Evolutionary conservation across 2,888 invertebrate genomes (phyloP), one percentile per base, ranked within the genome.

Genomic region (Netelia fuscicornis): DNA sequence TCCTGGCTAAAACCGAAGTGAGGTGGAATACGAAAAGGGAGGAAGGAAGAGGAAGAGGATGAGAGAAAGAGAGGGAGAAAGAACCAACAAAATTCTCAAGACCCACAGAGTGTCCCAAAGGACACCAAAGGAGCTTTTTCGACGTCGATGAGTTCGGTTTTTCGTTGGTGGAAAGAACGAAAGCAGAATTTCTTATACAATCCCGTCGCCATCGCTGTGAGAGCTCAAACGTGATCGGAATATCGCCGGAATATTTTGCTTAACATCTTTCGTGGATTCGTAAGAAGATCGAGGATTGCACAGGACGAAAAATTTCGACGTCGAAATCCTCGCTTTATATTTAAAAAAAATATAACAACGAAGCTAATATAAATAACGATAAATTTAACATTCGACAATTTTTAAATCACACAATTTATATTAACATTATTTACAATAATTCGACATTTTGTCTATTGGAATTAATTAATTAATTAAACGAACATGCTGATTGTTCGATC

Each of bases 201-300:
- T 6, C 30, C 70, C 23, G 48, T 23, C 67, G 20, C 23, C 67
- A 20, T 2, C 30, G 25, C 37, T 17, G 17, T 70, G 17, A 9
- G 54, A n/a, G n/a, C 70, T 30, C 62, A 60, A 64, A 81, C 75
- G 85, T 79, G 85, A 81, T 67, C 20, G 42, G 81, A 85, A 85
- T 82, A 64, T 82, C 52, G 42, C 68, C 9, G 23, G 54, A 70
- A 25, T n/a, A 54, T 37, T 37, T 37, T 37, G 37, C 37, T 37
- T 37, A 37, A 3, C 37, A 37, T 37, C 37, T 37, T 37, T 37
- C 37, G 5, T 5, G 3, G 37, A 37, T 37, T 37, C 37, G 37
- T 37, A 37, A 37, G 37, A 37, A 37, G 37, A 37, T 37, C 8
- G 37, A 37, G 37, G 6, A 37, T 37, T 6, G 37, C 6, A 37